Conservation (phyloP, 2,797 vertebrate species). For the Rhinogobio ventralis region DNA sequence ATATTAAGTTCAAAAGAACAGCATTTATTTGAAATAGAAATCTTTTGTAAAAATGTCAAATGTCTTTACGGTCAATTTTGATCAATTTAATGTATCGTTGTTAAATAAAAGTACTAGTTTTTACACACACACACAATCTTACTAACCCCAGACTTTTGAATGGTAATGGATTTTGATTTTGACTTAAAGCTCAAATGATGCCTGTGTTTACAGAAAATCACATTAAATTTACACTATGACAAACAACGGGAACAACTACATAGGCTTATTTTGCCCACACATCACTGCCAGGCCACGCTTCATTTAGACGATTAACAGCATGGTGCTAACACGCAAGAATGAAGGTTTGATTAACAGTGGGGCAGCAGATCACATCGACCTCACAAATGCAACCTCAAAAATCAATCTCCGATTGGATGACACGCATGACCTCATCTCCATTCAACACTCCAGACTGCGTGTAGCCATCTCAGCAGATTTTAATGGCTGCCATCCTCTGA, state of each 20-base stretch:
- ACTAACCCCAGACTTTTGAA: neutral
- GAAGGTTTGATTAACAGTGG: conserved; percentile 38
- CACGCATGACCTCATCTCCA: conserved; percentile 44
- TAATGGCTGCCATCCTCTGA: conserved; percentile 24
- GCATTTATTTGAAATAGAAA: neutral
- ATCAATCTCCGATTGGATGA: conserved; percentile 42
- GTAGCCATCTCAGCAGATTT: conserved; percentile 53
- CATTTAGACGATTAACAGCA: conserved; percentile 24
- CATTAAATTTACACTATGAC: neutral
- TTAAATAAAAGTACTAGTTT: neutral
- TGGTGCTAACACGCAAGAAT: neutral
- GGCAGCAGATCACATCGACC: conserved; percentile 27
- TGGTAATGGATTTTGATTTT: neutral
- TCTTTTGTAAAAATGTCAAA: neutral
- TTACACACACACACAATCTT: neutral
- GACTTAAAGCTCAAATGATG: neutral
- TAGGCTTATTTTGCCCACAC: neutral
- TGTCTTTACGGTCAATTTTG: neutral
- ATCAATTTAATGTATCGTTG: neutral
- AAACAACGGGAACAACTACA: neutral
- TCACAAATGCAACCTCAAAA: conserved; percentile 23
- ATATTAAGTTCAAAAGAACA: neutral
- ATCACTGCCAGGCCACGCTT: neutral
- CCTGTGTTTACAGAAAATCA: neutral
- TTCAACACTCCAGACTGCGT: neutral